phyloP scores from a whole-genome alignment of 2,113 vertebrate species.

The Planiliza haematocheilus region DNA sequence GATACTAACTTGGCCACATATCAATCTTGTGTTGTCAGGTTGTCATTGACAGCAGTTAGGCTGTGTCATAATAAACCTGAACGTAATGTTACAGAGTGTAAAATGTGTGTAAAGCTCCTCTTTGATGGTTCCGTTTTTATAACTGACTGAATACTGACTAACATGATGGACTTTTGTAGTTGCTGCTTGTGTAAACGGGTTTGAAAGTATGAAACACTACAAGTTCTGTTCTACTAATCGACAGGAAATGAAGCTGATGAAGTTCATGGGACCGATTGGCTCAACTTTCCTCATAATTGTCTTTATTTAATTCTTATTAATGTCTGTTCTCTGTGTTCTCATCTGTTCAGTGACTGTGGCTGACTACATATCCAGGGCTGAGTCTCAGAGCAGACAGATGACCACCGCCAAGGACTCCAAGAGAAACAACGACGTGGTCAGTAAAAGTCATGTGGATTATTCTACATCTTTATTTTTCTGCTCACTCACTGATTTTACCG shows the following conservation, averaged over 20 bases:
- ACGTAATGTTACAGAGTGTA: not conserved
- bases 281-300: not conserved
- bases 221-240: slow-evolving; percentile 20
- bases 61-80: slow-evolving; percentile 1
- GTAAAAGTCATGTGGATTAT: slow-evolving; percentile 46
- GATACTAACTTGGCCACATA: not conserved
- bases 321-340: slow-evolving; percentile 55
- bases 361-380: slow-evolving; percentile 99
- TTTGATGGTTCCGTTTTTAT: not conserved
- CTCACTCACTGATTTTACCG: not conserved
- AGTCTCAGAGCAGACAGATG: slow-evolving; percentile 97
- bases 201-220: slow-evolving; percentile 2
- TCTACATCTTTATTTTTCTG: not conserved
- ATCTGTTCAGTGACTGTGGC: slow-evolving; percentile 93
- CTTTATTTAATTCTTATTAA: not conserved
- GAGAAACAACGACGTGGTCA: slow-evolving; percentile 94
- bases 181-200: not conserved
- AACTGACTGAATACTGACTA: not conserved
- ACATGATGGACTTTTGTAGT: not conserved
- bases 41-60: not conserved
- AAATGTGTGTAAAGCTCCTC: not conserved
- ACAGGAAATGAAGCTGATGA: not conserved
- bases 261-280: not conserved
- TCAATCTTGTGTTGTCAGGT: not conserved
- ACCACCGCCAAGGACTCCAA: slow-evolving; percentile 89